Conservation (phyloP, 2,888 invertebrate species). For the Opisthograptis luteolata region DNA sequence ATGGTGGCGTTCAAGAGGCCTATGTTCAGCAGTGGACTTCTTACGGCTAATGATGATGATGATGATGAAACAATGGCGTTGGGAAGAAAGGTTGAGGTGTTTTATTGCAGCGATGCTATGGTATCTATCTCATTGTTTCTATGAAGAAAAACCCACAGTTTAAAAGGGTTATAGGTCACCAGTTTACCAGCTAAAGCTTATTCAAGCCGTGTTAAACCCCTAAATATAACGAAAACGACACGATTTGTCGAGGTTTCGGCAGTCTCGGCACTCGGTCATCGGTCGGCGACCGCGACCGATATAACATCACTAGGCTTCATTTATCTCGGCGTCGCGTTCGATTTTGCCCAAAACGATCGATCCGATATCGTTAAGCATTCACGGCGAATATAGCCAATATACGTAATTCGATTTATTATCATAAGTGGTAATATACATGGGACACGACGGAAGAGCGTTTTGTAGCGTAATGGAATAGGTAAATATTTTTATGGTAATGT, state of each 20-base stretch:
- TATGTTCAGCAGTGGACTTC: too few relatives aligned
- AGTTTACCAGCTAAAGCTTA: background rate
- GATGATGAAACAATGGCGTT: too few relatives aligned
- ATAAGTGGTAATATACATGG: slow-evolving; percentile 15
- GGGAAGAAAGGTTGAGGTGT: too few relatives aligned
- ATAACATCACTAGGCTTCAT: slow-evolving; percentile 19
- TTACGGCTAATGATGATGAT: too few relatives aligned
- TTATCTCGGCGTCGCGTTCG: slow-evolving; percentile 29
- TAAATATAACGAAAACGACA: slow-evolving; percentile 9
- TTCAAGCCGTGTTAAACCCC: background rate
- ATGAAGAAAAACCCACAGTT: too few relatives aligned
- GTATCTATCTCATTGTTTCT: too few relatives aligned
- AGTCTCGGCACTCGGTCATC: slow-evolving; percentile 1
- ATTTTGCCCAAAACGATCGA: slow-evolving; percentile 24
- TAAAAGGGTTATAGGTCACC: too few relatives aligned
- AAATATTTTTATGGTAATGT: too few relatives aligned
- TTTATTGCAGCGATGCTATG: too few relatives aligned
- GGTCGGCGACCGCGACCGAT: slow-evolving; percentile 20
- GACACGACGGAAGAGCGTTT: background rate
- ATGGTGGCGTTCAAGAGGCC: too few relatives aligned
- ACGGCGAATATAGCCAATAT: slow-evolving; percentile 17
- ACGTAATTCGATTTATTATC: slow-evolving; percentile 26
- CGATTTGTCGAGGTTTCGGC: slow-evolving; percentile 3
- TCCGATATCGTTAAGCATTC: slow-evolving; percentile 27
- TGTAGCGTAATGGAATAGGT: background rate